Evolutionary conservation across 2,888 invertebrate species (phyloP).

Genomic region (Drosophila putrida): DNA sequence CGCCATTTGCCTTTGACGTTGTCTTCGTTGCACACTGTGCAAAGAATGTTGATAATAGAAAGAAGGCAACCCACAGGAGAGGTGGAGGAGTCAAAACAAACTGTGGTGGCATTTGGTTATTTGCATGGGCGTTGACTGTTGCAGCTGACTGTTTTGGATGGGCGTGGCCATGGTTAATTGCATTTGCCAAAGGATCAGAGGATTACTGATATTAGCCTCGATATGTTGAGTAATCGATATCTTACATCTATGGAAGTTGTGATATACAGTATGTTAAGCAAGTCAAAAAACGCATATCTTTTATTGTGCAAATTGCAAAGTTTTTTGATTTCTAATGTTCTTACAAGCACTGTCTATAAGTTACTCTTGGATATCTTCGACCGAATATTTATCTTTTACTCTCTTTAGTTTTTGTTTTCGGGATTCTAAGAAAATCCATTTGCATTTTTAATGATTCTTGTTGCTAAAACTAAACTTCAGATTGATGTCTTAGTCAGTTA

Average conservation of each 20-base stretch:
- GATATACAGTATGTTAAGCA: background rate
- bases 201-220: constrained; percentile 1
- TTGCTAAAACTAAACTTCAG: no score
- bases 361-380: background rate
- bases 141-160: constrained; percentile 18
- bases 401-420: no score
- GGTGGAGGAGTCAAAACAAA: constrained; percentile 7
- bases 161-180: constrained; percentile 29
- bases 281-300: background rate
- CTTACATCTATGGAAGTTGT: background rate
- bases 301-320: no score
- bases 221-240: background rate
- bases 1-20: constrained; percentile 24
- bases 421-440: background rate
- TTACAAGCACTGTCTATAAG: no score
- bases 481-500: no score
- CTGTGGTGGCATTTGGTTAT: constrained; percentile 9
- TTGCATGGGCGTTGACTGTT: constrained; percentile 47
- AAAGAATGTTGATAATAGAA: constrained; percentile 45
- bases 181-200: constrained; percentile 11
- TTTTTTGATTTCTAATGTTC: no score
- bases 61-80: background rate
- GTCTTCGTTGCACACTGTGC: constrained; percentile 61
- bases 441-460: constrained; percentile 1
- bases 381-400: background rate